A percentile compares a stretch with the other conserved stretches of the same genome.
These are phyloP conservation scores for Microchirus variegatus DNA, from an alignment of 2,797 vertebrate genomes.

Conservation along the genomic window DNA sequence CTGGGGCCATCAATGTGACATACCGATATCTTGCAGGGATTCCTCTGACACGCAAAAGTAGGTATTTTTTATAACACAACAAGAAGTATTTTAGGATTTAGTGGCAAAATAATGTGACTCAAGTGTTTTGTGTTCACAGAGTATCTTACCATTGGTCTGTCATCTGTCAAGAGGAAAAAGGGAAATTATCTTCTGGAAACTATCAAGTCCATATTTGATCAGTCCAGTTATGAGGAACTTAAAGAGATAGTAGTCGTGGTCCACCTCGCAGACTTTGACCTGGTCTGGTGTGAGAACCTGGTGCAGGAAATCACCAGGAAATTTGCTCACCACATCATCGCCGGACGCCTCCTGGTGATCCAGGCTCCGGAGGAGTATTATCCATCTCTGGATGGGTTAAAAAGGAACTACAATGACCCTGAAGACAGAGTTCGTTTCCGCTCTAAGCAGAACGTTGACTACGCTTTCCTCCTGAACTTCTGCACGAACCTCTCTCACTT, in stretches of 20 bases:
- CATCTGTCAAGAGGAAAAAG: conserved; percentile 94
- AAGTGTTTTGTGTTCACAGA: conserved; percentile 74
- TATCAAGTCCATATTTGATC: conserved; percentile 98
- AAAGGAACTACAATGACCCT: conserved; percentile 98
- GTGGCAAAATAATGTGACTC: neutral
- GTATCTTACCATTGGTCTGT: conserved; percentile 93
- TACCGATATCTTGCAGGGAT: conserved; percentile 93
- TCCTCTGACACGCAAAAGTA: conserved; percentile 91
- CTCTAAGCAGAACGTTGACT: conserved; percentile 98
- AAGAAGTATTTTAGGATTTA: neutral
- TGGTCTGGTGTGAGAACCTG: conserved; percentile 90
- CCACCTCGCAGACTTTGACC: conserved; percentile 94
- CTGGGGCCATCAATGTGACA: conserved; percentile 93
- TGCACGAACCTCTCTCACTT: conserved; percentile 97
- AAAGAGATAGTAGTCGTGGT: conserved; percentile 97
- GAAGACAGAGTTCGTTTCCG: conserved; percentile 95
- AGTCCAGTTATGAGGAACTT: conserved; percentile 97
- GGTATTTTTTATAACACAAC: conserved; percentile 53
- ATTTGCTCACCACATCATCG: conserved; percentile 97
- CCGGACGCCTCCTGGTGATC: conserved; percentile 93
- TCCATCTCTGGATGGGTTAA: conserved; percentile 92
- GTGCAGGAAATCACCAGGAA: conserved; percentile 95
- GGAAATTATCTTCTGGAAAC: conserved; percentile 97
- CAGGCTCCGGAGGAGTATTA: conserved; percentile 94
- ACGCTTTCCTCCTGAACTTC: conserved; percentile 96